Conservation (phyloP, 2,797 vertebrate genomes). For the Acanthornis magna region DNA sequence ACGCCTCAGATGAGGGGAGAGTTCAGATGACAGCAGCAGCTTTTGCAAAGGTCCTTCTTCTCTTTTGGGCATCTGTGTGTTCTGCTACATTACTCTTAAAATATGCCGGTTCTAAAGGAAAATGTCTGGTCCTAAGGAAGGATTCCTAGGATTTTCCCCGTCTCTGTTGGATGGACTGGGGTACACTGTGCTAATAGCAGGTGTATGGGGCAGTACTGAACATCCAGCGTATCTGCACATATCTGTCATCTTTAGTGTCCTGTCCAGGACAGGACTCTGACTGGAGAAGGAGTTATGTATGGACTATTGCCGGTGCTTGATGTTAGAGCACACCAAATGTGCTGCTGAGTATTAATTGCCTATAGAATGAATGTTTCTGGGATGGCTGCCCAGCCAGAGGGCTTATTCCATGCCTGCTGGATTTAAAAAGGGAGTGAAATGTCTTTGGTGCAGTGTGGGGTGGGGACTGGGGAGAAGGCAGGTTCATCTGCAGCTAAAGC, state of each 20-base stretch:
- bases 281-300: not conserved
- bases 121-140: not conserved
- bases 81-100: not conserved
- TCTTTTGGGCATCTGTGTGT: not conserved
- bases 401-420: not conserved
- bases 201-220: not conserved
- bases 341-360: not conserved
- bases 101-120: not conserved
- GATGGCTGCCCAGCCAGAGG: not conserved
- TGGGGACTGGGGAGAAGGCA: not conserved
- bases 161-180: not conserved
- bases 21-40: conserved; percentile 99
- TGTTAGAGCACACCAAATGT: not conserved
- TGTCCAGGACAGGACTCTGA: not conserved
- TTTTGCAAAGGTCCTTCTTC: conserved; percentile 88
- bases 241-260: not conserved
- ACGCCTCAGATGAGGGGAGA: conserved; percentile 95
- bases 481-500: not conserved
- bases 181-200: not conserved
- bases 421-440: not conserved
- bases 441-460: not conserved
- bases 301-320: not conserved
- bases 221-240: not conserved
- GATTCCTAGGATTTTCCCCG: not conserved
- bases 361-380: not conserved